Evolutionary conservation across 2,797 vertebrate genomes (phyloP).

Genomic region (Molossus alvarezi): DNA sequence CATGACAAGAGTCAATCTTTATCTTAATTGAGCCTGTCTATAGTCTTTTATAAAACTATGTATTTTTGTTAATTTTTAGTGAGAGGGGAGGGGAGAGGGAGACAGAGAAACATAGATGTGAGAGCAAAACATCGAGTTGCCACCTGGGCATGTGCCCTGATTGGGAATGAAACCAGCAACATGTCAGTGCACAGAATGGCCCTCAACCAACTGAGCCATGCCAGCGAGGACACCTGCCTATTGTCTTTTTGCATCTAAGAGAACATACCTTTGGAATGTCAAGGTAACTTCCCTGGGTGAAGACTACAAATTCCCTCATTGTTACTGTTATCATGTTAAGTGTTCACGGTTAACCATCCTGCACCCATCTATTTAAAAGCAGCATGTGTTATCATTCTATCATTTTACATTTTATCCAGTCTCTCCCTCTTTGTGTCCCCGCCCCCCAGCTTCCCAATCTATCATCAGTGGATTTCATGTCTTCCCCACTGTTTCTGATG

Average conservation of each 20-base stretch:
- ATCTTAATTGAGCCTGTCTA: background rate
- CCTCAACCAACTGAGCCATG: no score
- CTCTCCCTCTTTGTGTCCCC: background rate
- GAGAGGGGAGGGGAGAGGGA: no score
- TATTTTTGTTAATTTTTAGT: no score
- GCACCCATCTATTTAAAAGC: background rate
- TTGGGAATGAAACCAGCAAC: no score
- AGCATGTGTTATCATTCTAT: background rate
- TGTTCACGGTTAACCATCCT: background rate
- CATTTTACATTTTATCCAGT: background rate
- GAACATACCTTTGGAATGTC: background rate
- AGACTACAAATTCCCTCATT: background rate
- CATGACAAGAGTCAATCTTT: background rate
- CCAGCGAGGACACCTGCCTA: background rate
- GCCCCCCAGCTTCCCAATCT: background rate
- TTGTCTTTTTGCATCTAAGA: background rate
- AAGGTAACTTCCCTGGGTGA: background rate
- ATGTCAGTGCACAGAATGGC: no score
- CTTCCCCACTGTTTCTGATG: background rate
- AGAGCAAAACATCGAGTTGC: no score
- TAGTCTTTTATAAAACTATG: background rate
- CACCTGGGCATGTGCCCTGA: no score
- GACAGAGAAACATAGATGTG: no score
- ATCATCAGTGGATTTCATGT: background rate
- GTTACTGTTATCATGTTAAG: background rate